Conservation (phyloP, 2,888 invertebrate genomes). For the Nezara viridula region DNA sequence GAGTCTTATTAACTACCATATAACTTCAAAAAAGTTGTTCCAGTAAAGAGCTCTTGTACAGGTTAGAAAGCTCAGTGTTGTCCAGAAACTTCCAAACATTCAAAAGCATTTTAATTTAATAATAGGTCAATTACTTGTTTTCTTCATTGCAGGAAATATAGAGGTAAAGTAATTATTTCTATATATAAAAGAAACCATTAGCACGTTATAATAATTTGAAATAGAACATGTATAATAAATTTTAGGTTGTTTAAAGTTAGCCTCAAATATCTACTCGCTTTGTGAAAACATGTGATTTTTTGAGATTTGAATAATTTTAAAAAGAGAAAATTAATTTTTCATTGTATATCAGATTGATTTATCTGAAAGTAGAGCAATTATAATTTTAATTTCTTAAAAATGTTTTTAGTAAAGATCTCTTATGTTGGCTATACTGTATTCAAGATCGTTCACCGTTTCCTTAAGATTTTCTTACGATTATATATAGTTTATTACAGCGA, state of each 20-base stretch:
- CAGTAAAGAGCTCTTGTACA: slow-evolving; percentile 39
- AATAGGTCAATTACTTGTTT: neutral
- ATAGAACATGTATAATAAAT: neutral
- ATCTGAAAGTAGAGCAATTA: neutral
- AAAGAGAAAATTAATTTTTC: neutral
- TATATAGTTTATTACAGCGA: neutral
- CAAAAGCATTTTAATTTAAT: neutral
- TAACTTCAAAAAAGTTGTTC: slow-evolving; percentile 42
- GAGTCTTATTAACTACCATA: slow-evolving; percentile 44
- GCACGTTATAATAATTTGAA: neutral
- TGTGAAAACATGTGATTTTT: slow-evolving; percentile 12
- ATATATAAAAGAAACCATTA: neutral
- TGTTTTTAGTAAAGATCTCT: neutral
- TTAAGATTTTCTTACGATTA: neutral
- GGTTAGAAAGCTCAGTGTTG: slow-evolving; percentile 55
- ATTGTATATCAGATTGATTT: neutral
- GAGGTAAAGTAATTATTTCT: neutral
- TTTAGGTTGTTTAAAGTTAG: neutral
- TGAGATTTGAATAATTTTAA: neutral
- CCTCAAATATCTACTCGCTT: neutral
- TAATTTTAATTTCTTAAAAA: neutral
- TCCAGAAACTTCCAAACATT: neutral
- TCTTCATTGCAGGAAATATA: neutral
- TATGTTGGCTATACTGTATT: slow-evolving; percentile 16
- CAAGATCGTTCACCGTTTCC: neutral